Base-by-base conservation (phyloP, 37 sponge, comb jelly and placozoan species). In the Geodia barretti region DNA sequence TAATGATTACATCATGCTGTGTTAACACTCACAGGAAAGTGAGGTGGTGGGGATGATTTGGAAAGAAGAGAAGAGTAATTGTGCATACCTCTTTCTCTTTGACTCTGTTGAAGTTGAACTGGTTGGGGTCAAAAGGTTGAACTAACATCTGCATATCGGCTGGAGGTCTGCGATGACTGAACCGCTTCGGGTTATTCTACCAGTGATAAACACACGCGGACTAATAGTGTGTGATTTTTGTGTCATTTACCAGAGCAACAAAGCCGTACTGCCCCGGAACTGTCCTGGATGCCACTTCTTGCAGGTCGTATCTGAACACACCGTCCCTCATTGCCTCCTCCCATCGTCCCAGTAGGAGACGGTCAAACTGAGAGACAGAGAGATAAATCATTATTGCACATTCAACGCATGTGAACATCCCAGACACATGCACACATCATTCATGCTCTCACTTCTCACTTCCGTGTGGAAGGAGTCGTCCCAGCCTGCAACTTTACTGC, bases 71-170 rank as follows among this genome's bases (percentile, higher is more conserved):
- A n/a, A n/a, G 14, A 47, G 54, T 47, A 14, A 17, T 7, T 47
- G 14, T 47, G 54, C 59, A 40, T 35, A 80, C 91, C 86, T 94
- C 93, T 4, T 73, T 41, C 24, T 36, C 31, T 0, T 63, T 60
- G 29, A 94, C 73, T 62, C 87, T 87, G 70, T 77, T 84, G 73
- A 94, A 94, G 80, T 94, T 87, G 73, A 94, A 94, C 59, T 35
- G 75, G 4, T 60, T 47, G 1, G 72, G 83, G 41, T 88, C 73
- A 42, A 94, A 94, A 3, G 92, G 89, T 39, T 94, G 86, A 33
- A 70, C 43, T 36, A 94, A 31, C 8, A 40, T 64, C n/a, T 35
- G 32, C 63, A 91, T 83, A 28, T 74, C 70, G 2, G n/a, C 86
- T 37, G 95, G 95, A 1, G 5, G 34, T 29, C 95, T 67, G 0